A percentile compares a stretch with the other conserved stretches of the same genome.
phyloP scores from a whole-genome alignment of 2,113 vertebrate species.

The Plestiodon gilberti region DNA sequence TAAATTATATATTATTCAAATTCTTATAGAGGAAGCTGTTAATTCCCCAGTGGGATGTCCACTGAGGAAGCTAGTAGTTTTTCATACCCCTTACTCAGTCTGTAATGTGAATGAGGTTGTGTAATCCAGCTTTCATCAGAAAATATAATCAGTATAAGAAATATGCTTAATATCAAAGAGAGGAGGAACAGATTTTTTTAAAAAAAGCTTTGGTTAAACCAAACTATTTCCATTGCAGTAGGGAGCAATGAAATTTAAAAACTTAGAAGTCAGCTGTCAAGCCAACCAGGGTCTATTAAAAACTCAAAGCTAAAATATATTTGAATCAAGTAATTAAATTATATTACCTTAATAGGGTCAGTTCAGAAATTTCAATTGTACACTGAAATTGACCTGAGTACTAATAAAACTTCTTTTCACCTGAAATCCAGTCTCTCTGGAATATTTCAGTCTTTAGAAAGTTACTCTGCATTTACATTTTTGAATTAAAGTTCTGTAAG shows the following conservation, averaged over 20 bases:
- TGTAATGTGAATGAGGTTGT: conserved; percentile 17
- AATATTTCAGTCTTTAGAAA: conserved; percentile 19
- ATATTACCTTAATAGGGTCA: conserved; percentile 19
- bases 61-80: conserved; percentile 35
- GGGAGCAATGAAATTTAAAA: conserved; percentile 7
- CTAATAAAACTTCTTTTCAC: conserved; percentile 58
- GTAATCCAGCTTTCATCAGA: conserved; percentile 27
- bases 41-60: conserved; percentile 25
- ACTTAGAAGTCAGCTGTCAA: not conserved
- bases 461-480: not conserved
- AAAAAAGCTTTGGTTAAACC: not conserved
- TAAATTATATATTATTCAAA: conserved; percentile 14
- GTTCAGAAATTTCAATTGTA: conserved; percentile 30
- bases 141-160: conserved; percentile 40
- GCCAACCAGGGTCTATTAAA: not conserved
- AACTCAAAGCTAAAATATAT: not conserved
- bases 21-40: conserved; percentile 9
- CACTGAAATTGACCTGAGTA: conserved; percentile 37
- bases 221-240: conserved; percentile 43
- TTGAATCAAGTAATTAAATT: conserved; percentile 22
- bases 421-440: conserved; percentile 31
- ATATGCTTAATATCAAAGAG: conserved; percentile 54
- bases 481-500: conserved; percentile 29
- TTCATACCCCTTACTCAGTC: conserved; percentile 4
- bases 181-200: not conserved